Base-by-base conservation (phyloP, 2,888 invertebrate species). In the Halocaridina rubra region DNA sequence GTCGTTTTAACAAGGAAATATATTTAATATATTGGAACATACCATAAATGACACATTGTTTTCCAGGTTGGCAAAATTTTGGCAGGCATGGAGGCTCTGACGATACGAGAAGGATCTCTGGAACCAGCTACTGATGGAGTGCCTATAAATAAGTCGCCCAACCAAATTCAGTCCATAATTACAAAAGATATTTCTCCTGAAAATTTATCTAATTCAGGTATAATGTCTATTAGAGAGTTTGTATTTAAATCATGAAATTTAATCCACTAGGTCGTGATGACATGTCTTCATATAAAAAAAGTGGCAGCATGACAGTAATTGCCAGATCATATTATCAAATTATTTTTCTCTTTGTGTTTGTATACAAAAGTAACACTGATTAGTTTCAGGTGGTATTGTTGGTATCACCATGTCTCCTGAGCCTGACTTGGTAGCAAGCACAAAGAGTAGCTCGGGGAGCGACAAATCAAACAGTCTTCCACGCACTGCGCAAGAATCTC, bases 401-500 rank as follows among this genome's bases (percentile, higher is more conserved):
- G 76, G 67, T 22, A 75, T 82, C 19, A 82, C 78, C 8, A 82
- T 82, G 78, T 82, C 78, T n/a, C 77, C 82, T 29, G 82, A 82
- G 46, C 82, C 82, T 19, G 82, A 82, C 29, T 74, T 82, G 30
- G 82, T 82, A n/a, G 82, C 82, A 16, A 82, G 82, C 82, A 82
- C 82, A 59, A 82, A 82, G 19, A 82, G 82, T 33, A 82, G 82
- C 29, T 82, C 82, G 57, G 72, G 82, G 22, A 82, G 82, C 22
- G 82, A 82, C 30, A 82, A 82, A 61, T 82, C 82, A 33, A 82
- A 82, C 69, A 82, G 82, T 39, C 82, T 82, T 22, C 82, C 82
- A 29, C 82, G 82, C 2, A 32, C 71, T 22, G 78, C 61, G 33
- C 82, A 82, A 72, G 82, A 82, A 33, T 16, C 78, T 30, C 61